Evolutionary conservation across 2,113 vertebrate genomes (phyloP).

Genomic region (Catharus fuscescens): DNA sequence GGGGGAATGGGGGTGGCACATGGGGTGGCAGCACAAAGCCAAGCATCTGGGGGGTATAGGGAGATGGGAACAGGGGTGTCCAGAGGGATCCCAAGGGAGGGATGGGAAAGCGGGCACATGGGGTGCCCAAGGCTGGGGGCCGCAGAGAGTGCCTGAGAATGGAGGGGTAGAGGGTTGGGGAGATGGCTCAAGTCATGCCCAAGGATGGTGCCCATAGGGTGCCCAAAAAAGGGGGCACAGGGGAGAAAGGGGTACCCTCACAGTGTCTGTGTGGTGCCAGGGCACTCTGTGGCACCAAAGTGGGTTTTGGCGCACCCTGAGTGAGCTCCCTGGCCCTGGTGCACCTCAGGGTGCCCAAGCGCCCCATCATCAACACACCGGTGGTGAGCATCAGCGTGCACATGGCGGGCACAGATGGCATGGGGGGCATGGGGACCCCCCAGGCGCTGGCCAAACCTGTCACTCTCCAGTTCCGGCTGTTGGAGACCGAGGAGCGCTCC

Average conservation of each 20-base stretch:
- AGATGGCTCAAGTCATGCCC: background rate
- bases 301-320: background rate
- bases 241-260: background rate
- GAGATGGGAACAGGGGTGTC: background rate
- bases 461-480: conserved; percentile 92
- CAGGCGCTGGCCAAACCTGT: conserved; percentile 84
- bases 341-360: conserved; percentile 87
- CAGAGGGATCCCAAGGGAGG: background rate
- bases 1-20: background rate
- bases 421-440: conserved; percentile 63
- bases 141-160: background rate
- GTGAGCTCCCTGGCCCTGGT: rapidly evolving
- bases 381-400: conserved; percentile 93
- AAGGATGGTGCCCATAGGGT: background rate
- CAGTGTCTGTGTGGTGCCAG: background rate
- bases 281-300: background rate
- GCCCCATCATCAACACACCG: conserved; percentile 90
- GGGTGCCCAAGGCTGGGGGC: background rate
- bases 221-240: background rate
- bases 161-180: background rate
- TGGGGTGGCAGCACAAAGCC: background rate
- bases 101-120: background rate
- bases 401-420: conserved; percentile 47
- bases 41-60: too few species aligned
- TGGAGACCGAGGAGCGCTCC: conserved; percentile 89